Evolutionary conservation across 2,797 vertebrate genomes (phyloP), one percentile per base, ranked within the genome.

Genomic region (Crocodylus rhombifer): DNA sequence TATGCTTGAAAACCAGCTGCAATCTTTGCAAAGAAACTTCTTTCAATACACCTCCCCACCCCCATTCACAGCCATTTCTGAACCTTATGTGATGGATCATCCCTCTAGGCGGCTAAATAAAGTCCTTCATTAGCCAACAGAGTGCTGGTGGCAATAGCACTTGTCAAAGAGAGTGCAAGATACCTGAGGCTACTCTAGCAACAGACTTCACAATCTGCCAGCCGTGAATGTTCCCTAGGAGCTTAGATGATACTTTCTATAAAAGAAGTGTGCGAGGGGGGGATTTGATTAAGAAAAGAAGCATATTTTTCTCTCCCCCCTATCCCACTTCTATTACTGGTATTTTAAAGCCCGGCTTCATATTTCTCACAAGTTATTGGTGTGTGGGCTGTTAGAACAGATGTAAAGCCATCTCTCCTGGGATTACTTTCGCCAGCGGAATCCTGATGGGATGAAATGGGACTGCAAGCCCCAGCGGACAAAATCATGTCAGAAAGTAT

Each of bases 351-450:
- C 67, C 82, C 4, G 77, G 83, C 86, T 80, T 79, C 77, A 30
- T 73, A 82, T 89, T 85, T 82, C 82, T 84, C 74, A 57, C 42
- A 23, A 92, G 79, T 57, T 80, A 76, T 51, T 83, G 91, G 69
- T 21, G 30, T 84, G 83, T 5, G 63, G 17, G 26, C 3, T 73
- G 84, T 64, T 81, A 79, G 8, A 87, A 90, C 92, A 94, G 93
- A 95, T 91, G 88, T 86, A 94, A 89, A 86, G 78, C 83, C 87
- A 84, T 87, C 74, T 93, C 71, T 94, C 79, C 51, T 15, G 51
- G 93, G 84, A 94, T 6, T 78, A 82, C 88, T 92, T 91, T 91
- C n/a, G 28, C 85, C 83, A 95, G 86, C 86, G 87, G 80, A 90
- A 91, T 94, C 83, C 87, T 76, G 71, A 88, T 25, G 62, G 82